Evolutionary conservation across 30 jellyfish, hydroid and myxozoan species (phyloP), one percentile per base, ranked within the genome.

Genomic region (Chrysaora quinquecirrha): DNA sequence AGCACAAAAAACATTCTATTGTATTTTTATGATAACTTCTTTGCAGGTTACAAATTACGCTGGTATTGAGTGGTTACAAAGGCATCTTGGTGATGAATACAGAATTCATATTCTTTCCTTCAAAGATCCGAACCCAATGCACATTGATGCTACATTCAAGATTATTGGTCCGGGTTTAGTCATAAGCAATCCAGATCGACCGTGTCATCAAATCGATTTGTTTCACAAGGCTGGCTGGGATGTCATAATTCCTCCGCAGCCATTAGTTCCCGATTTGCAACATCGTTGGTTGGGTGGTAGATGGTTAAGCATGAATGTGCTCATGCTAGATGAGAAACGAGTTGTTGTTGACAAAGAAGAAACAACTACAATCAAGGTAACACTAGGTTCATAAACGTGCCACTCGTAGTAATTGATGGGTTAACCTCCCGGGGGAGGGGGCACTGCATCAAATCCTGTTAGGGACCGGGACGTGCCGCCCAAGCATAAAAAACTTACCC

Each of bases 101-200:
- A 89, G 76, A 6, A 70, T 89, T 3, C 97, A 89, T 52, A 28
- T 75, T 9, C 60, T 89, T 18, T 75, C 95, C 28, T 89, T 89
- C 64, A 76, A 83, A 76, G 97, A 89, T 64, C 95, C 97, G 30
- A 89, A 89, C 48, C 97, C 97, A 1, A 89, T 89, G 97, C 97
- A 89, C 47, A 89, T 89, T 49, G 97, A 89, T 66, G 97, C 95
- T 3, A 89, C 97, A 27, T 80, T 89, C 64, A 82, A 89, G 61
- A 67, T 82, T 9, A 89, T 89, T 48, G 95, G 97, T 0, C 95
- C 95, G 10, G 97, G 97, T 0, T 83, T 89, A 27, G 97, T 73
- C 31, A 30, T 89, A 7, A 46, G 50, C 64, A 89, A 89, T 68
- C 97, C 97, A 2, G 95, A 75, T 48, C 78, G 97, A 16, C 95